Evolutionary conservation across 2,888 invertebrate species (phyloP), one percentile per base, ranked within the genome.

Genomic region (Smittia aterrima): DNA sequence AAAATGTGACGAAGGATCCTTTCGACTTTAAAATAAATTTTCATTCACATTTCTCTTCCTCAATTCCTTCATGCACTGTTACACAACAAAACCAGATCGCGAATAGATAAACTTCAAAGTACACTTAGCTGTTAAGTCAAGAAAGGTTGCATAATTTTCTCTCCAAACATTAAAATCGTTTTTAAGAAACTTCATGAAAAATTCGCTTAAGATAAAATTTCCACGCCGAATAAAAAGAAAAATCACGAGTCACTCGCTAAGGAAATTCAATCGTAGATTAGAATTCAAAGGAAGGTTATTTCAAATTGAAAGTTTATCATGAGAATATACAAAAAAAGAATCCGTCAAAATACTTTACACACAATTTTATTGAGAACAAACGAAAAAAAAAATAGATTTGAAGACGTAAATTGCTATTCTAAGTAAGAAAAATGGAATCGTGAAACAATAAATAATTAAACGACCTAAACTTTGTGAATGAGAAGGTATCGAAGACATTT

Each of bases 331-430:
- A 71, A 47, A 71, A 68, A 25, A 72, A 72, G 40, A 72, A 27
- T 62, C 72, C 58, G 72, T 72, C 72, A 71, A 66, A 38, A 71
- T 54, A 40, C 25, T 54, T 53, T 71, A 62, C 58, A 72, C 32
- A 38, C 58, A 72, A 72, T 72, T 62, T 54, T 53, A 53, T 58
- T 72, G 25, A 53, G n/a, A 62, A 54, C 16, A n/a, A n/a, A n/a
- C n/a, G n/a, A n/a, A n/a, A n/a, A n/a, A 54, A 71, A 41, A 71
- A 70, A 70, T 9, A 16, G 22, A 58, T 47, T 64, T 64, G 25
- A 24, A 24, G 20, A 22, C 58, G 58, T 58, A 13, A 58, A 58
- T 38, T 4, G 47, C 47, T 47, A 22, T 58, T 58, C 18, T n/a
- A n/a, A n/a, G n/a, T n/a, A n/a, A n/a, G n/a, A 22, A 58, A 18